These are phyloP conservation scores for Lasiurus cinereus DNA, from an alignment of 2,113 vertebrate species.

Conservation along the genomic window DNA sequence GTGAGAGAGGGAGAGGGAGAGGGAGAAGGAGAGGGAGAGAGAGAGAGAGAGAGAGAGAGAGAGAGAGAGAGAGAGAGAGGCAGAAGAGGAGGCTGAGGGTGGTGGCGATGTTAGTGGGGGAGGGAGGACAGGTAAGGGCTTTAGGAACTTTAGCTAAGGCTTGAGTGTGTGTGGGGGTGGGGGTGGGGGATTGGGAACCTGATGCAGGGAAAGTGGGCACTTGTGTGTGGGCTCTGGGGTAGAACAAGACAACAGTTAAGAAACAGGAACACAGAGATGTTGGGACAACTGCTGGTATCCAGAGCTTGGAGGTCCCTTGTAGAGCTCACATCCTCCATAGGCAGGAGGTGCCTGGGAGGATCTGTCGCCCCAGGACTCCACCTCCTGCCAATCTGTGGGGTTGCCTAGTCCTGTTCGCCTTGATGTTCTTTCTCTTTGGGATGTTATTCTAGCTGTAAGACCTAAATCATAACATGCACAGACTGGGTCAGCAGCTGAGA, in stretches of 20 bases:
- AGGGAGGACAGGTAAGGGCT: not conserved
- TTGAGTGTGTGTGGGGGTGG: not conserved
- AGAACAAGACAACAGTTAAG: not conserved
- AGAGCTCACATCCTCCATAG: not conserved
- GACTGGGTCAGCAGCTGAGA: constrained; percentile 72
- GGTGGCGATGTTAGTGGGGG: not conserved
- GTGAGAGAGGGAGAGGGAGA: not conserved
- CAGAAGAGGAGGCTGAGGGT: not conserved
- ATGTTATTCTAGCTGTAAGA: constrained; percentile 81
- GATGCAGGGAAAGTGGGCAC: not conserved
- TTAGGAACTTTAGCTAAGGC: not conserved
- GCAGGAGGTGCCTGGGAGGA: not conserved
- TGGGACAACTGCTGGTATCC: not conserved
- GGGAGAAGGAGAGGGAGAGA: not conserved
- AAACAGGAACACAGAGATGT: not conserved
- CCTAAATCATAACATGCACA: not conserved
- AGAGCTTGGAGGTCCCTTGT: not conserved
- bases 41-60: not conserved
- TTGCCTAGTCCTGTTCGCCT: not conserved
- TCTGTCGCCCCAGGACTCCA: not conserved
- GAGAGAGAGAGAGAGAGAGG: not conserved
- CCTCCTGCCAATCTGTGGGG: not conserved
- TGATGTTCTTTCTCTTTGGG: constrained; percentile 37
- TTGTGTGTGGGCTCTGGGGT: not conserved
- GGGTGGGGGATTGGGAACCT: not conserved